A percentile compares a stretch with the other conserved stretches of the same genome.
Evolutionary conservation across 2,113 vertebrate genomes (phyloP).

Genomic region (Cyprinodon variegatus): DNA sequence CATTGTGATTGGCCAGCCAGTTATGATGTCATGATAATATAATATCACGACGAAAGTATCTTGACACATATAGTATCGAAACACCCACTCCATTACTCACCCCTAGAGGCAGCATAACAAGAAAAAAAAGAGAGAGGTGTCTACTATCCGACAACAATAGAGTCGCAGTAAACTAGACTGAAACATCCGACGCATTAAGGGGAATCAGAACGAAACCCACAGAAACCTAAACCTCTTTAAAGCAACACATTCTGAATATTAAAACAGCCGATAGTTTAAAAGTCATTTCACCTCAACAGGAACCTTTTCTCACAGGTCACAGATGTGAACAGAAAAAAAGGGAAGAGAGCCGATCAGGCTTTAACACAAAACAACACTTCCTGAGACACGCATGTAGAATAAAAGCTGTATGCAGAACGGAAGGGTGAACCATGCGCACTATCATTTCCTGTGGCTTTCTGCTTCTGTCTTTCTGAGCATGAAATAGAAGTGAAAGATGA

Average conservation of each 20-base stretch:
- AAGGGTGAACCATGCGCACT: conserved; percentile 28
- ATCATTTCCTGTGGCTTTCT: conserved; percentile 49
- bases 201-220: neutral
- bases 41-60: too few species aligned
- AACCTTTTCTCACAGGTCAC: neutral
- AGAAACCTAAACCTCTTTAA: neutral
- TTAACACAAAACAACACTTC: conserved; percentile 36
- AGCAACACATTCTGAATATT: neutral
- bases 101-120: too few species aligned
- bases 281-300: conserved; percentile 23
- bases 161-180: neutral
- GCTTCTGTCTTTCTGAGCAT: conserved; percentile 12
- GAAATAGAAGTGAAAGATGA: neutral
- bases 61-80: too few species aligned
- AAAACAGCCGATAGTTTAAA: neutral
- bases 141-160: neutral
- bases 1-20: too few species aligned
- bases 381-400: conserved; percentile 18
- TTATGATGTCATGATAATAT: too few species aligned
- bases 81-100: too few species aligned
- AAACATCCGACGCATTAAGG: too few species aligned
- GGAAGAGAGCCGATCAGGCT: conserved; percentile 25
- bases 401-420: conserved; percentile 16
- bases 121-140: too few species aligned
- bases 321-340: conserved; percentile 15